phyloP scores from a whole-genome alignment of 2,113 vertebrate species.

The Propithecus coquereli region DNA sequence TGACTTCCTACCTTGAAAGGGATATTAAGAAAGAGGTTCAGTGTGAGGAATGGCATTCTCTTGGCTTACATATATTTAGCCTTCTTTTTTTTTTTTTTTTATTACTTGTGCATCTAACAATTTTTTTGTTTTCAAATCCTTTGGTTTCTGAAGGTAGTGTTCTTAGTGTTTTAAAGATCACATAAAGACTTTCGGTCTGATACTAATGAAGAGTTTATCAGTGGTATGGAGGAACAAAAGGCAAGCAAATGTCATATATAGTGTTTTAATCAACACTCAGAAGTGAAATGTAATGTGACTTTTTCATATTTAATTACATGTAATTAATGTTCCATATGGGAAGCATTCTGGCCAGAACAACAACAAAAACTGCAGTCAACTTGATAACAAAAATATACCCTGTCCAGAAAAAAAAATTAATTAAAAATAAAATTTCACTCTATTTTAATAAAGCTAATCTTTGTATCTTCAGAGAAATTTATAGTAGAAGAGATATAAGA shows the following conservation, averaged over 20 bases:
- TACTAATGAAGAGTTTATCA: conserved; percentile 23
- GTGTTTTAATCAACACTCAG: not conserved
- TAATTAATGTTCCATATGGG: conserved; percentile 23
- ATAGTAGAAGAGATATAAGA: not conserved
- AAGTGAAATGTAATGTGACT: not conserved
- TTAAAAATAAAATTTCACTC: not conserved
- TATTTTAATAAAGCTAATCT: not conserved
- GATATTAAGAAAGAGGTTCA: not conserved
- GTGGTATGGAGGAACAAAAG: not conserved
- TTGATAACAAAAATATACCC: not conserved
- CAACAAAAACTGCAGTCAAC: not conserved
- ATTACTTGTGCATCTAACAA: not conserved
- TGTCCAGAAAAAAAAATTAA: not conserved
- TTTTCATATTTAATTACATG: conserved; percentile 15
- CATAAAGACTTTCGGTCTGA: not conserved
- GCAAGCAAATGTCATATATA: not conserved
- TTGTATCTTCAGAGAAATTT: not conserved
- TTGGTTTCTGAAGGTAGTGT: not conserved
- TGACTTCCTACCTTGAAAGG: not conserved
- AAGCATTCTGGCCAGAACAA: conserved; percentile 13
- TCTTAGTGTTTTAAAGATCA: conserved; percentile 34
- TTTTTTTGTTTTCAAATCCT: not conserved
- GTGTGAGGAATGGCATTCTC: not conserved
- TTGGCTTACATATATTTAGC: not conserved
- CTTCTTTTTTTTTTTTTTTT: not conserved